phyloP scores from a whole-genome alignment of 2,888 invertebrate genomes.

The Augiades crinisus region DNA sequence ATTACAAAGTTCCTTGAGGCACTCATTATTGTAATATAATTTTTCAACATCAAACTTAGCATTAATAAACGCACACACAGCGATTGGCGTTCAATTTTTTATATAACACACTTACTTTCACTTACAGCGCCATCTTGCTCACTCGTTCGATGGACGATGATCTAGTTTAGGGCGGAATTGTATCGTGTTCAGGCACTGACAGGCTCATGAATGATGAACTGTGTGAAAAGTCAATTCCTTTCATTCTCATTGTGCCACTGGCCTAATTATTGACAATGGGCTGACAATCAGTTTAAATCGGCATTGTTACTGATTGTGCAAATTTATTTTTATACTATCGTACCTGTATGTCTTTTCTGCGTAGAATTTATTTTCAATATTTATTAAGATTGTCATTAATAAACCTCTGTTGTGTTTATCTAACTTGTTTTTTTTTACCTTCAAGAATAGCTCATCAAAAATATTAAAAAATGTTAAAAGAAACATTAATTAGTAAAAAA shows the following conservation, averaged over 20 bases:
- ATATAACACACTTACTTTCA: slow-evolving; percentile 31
- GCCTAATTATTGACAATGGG: slow-evolving; percentile 17
- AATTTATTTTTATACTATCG: too few relatives aligned
- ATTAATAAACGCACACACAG: slow-evolving; percentile 8
- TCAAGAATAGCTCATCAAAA: too few relatives aligned
- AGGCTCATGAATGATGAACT: slow-evolving; percentile 4
- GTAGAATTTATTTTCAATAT: not conserved
- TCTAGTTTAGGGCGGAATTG: slow-evolving; percentile 27
- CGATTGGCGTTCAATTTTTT: slow-evolving; percentile 28
- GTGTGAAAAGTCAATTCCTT: slow-evolving; percentile 22
- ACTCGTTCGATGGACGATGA: slow-evolving; percentile 11
- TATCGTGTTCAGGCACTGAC: slow-evolving; percentile 17
- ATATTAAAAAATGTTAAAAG: too few relatives aligned
- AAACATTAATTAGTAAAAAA: too few relatives aligned
- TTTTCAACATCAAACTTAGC: not conserved
- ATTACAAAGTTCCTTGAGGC: too few relatives aligned
- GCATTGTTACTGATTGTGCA: slow-evolving; percentile 6
- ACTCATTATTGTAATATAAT: too few relatives aligned
- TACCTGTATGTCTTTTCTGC: too few relatives aligned
- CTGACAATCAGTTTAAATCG: slow-evolving; percentile 7
- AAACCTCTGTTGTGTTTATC: too few relatives aligned
- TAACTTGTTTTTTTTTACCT: too few relatives aligned
- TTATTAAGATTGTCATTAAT: too few relatives aligned
- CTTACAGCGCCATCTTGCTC: slow-evolving; percentile 13
- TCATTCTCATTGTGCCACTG: slow-evolving; percentile 16